A percentile compares a stretch with the other conserved stretches of the same genome.
Conservation (phyloP, 2,888 invertebrate species). For the Argyresthia goedartella region DNA sequence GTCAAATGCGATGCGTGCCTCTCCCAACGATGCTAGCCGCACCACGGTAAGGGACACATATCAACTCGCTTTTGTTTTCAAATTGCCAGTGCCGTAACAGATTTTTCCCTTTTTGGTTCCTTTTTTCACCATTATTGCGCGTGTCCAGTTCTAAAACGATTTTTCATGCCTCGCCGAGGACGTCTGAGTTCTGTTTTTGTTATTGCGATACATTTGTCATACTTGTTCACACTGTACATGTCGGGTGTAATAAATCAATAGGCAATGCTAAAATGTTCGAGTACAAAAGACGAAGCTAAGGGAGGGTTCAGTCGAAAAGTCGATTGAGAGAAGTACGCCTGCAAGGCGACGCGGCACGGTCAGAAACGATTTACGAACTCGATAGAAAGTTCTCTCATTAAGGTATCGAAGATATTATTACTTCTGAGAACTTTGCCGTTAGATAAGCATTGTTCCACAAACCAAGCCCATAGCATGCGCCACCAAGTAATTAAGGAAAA, state of each 20-base stretch:
- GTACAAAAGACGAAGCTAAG: background rate
- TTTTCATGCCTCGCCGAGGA: no score
- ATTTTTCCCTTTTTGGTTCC: no score
- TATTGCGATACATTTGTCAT: no score
- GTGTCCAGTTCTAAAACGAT: background rate
- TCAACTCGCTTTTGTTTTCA: background rate
- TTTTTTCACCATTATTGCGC: background rate
- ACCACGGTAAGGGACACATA: conserved; percentile 58
- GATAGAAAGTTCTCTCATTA: conserved; percentile 68
- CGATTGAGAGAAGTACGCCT: conserved; percentile 2
- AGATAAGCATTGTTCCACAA: conserved; percentile 65
- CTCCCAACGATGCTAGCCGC: conserved; percentile 69
- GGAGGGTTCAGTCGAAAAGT: background rate
- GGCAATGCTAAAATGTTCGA: background rate
- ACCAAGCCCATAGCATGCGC: conserved; percentile 61
- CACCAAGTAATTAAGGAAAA: conserved; percentile 54
- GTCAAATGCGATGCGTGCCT: conserved; percentile 71
- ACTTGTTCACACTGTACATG: no score
- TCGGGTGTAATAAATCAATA: no score
- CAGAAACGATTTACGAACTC: conserved; percentile 61
- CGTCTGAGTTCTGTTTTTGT: no score
- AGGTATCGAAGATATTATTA: conserved; percentile 67
- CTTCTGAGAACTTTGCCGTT: conserved; percentile 56
- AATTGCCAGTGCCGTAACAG: no score
- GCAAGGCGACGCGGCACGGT: conserved; percentile 30